Evolutionary conservation across 2,797 vertebrate species (phyloP).

Genomic region (Falco cherrug): DNA sequence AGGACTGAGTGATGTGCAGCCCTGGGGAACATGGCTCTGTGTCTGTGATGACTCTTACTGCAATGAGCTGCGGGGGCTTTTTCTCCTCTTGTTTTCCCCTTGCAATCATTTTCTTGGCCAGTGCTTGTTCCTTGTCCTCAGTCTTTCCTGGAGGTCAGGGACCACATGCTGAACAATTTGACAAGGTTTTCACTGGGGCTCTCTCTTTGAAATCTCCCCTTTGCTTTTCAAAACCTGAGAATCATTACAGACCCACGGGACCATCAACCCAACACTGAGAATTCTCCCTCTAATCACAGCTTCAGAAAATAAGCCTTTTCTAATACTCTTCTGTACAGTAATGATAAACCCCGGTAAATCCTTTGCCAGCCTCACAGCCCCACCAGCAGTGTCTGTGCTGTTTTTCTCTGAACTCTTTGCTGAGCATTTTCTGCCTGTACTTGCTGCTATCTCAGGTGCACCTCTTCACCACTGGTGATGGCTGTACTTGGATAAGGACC

Average conservation of each 20-base stretch:
- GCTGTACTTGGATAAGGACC: background rate
- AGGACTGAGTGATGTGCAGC: background rate
- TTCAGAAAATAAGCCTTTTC: constrained; percentile 10
- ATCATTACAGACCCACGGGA: background rate
- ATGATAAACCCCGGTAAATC: background rate
- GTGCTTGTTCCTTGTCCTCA: background rate
- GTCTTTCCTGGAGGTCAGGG: background rate
- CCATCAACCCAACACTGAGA: background rate
- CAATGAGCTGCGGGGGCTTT: background rate
- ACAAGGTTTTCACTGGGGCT: background rate
- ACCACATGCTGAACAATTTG: background rate
- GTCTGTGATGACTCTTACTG: background rate
- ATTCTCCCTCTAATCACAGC: background rate
- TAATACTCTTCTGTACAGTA: constrained; percentile 12
- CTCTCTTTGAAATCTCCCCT: background rate
- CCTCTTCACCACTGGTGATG: background rate
- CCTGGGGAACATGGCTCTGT: fast-evolving
- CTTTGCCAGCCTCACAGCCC: background rate
- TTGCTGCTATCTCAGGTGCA: fast-evolving
- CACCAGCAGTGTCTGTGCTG: background rate
- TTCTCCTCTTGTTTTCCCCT: background rate
- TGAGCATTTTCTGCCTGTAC: background rate
- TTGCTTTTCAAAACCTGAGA: background rate
- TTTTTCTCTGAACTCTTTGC: background rate
- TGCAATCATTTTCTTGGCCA: background rate